These are phyloP conservation scores for Heliornis fulica DNA, from an alignment of 2,113 vertebrate species.

Conservation along the genomic window DNA sequence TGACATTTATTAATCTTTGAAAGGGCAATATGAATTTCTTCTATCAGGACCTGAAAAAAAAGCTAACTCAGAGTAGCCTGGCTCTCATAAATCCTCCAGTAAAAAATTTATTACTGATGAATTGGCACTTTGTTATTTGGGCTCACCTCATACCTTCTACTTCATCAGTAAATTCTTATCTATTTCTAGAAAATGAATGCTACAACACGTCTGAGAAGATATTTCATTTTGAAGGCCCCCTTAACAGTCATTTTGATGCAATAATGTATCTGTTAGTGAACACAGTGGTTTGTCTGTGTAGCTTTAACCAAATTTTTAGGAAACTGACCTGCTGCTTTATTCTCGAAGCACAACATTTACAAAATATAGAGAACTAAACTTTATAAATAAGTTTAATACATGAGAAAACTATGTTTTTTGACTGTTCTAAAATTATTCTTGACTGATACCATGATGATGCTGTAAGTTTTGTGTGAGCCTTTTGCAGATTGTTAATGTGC, in stretches of 20 bases:
- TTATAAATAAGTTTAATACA: not conserved
- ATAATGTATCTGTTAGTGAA: not conserved
- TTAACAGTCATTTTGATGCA: not conserved
- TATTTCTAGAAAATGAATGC: not conserved
- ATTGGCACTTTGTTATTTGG: not conserved
- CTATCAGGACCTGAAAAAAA: not conserved
- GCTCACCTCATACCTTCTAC: not conserved
- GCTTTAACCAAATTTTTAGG: not conserved
- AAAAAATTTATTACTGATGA: not conserved
- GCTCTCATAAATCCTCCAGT: not conserved
- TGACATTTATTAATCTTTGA: not conserved
- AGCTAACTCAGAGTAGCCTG: not conserved
- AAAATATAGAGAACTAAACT: not conserved
- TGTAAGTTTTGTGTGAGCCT: not conserved
- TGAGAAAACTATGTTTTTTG: not conserved
- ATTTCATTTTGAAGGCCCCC: not conserved
- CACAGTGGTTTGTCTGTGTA: not conserved
- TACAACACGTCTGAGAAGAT: not conserved
- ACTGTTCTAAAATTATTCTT: not conserved
- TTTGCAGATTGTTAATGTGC: not conserved
- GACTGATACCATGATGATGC: not conserved
- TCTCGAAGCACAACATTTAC: not conserved
- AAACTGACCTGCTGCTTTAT: not conserved
- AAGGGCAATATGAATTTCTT: not conserved
- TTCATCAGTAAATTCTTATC: not conserved